Conservation (phyloP, 2,797 vertebrate species). For the Sebastes trivittatus region DNA sequence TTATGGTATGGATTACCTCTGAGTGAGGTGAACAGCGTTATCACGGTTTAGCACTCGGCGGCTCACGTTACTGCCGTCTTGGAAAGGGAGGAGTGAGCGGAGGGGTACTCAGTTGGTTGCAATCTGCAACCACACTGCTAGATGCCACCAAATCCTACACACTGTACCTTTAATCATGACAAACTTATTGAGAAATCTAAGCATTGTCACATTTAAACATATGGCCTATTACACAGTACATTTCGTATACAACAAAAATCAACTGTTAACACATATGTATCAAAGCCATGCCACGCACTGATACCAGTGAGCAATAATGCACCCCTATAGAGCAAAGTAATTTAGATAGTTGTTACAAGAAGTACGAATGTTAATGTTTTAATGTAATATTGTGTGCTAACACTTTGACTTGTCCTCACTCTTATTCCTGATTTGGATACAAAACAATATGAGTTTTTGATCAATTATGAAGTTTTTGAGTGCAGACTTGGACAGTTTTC, state of each 20-base stretch:
- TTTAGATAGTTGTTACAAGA: not conserved
- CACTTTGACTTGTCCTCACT: not conserved
- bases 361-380: not conserved
- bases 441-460: not conserved
- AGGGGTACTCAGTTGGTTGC: not conserved
- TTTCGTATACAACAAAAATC: not conserved
- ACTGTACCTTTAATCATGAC: not conserved
- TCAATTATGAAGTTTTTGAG: not conserved
- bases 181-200: not conserved
- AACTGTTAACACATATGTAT: not conserved
- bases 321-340: accelerated
- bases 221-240: not conserved
- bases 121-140: not conserved
- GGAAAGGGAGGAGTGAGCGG: not conserved
- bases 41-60: too few species aligned
- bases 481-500: not conserved
- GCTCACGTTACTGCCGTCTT: not conserved
- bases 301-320: not conserved
- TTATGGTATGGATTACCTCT: not conserved
- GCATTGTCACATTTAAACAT: not conserved
- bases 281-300: not conserved
- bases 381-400: not conserved
- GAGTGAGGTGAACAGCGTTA: not conserved
- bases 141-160: not conserved
- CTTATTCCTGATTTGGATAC: not conserved